Evolutionary conservation across 2,797 vertebrate species (phyloP).

Genomic region (Muscicapa comitata): DNA sequence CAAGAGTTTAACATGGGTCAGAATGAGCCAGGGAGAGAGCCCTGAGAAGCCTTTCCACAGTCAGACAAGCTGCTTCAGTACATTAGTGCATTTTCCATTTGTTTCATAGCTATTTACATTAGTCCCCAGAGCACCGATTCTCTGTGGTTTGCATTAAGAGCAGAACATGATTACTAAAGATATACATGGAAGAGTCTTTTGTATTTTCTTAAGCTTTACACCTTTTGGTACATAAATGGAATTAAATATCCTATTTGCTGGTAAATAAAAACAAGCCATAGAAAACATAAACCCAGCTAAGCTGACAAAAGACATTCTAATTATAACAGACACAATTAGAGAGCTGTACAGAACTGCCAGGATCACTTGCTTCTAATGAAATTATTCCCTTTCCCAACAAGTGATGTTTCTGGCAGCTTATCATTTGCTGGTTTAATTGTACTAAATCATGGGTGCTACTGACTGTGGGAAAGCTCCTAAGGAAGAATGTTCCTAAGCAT

Average conservation of each 20-base stretch:
- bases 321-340: background rate
- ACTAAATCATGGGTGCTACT: background rate
- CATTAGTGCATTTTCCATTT: background rate
- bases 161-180: background rate
- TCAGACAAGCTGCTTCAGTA: background rate
- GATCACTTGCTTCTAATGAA: background rate
- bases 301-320: background rate
- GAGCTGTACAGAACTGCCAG: background rate
- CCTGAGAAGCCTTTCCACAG: background rate
- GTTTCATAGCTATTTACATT: background rate
- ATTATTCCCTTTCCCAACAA: background rate
- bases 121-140: background rate
- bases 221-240: background rate
- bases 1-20: background rate
- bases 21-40: background rate
- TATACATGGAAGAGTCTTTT: background rate
- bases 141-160: background rate
- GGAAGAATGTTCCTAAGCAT: background rate
- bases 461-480: background rate
- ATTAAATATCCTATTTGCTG: background rate
- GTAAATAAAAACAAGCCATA: conserved; percentile 10
- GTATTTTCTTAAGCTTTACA: conserved; percentile 5
- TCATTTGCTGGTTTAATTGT: background rate
- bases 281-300: background rate
- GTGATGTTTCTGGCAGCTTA: background rate